Conservation (phyloP, 1,140 invertebrate species). For the Acromyrmex charruanus region DNA sequence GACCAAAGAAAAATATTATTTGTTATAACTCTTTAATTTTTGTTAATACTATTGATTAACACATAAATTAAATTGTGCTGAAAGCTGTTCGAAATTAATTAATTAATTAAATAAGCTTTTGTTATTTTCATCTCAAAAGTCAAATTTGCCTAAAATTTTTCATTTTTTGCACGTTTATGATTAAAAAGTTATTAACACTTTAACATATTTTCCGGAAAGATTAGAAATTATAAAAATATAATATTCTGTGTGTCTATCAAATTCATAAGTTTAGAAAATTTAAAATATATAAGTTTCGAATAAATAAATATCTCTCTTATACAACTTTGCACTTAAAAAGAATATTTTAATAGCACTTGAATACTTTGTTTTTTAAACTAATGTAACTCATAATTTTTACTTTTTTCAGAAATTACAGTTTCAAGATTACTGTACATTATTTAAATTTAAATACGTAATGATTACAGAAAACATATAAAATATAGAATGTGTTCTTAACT, state of each 20-base stretch:
- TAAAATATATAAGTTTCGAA: background rate
- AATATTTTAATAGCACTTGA: background rate
- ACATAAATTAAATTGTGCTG: background rate
- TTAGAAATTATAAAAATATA: background rate
- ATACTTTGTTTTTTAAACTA: background rate
- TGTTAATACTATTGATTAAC: background rate
- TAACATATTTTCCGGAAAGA: background rate
- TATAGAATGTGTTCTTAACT: background rate
- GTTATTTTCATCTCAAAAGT: background rate
- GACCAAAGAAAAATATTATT: background rate
- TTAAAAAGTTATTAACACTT: background rate
- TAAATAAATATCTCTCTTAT: background rate
- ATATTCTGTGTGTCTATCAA: background rate
- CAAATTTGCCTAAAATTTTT: background rate
- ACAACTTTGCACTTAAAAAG: background rate
- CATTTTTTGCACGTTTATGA: background rate
- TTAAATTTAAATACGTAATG: background rate
- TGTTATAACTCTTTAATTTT: background rate
- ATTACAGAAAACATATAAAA: background rate
- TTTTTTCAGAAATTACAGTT: background rate
- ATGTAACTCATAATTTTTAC: background rate
- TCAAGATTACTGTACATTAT: background rate
- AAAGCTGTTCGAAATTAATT: background rate
- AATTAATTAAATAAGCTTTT: background rate
- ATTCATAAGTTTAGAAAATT: background rate